Percentiles rank a stretch among this genome's conserved stretches.
Conservation (phyloP, 1,140 invertebrate genomes). For the Grapholita molesta region DNA sequence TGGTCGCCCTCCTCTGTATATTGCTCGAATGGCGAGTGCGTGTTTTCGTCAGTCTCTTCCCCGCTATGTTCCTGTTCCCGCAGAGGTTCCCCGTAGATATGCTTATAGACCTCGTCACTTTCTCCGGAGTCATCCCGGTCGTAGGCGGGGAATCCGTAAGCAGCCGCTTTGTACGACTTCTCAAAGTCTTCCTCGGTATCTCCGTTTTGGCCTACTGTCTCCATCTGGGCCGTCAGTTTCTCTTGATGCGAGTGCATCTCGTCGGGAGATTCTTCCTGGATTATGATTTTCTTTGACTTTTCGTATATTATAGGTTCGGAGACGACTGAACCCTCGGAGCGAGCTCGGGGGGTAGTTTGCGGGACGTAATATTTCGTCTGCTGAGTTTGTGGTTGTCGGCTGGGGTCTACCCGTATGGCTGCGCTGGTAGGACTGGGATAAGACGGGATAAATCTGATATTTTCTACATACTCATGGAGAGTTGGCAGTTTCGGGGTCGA, state of each 20-base stretch:
- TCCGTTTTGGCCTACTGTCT: slow-evolving; percentile 42
- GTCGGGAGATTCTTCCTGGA: slow-evolving; percentile 58
- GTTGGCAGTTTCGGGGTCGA: not conserved
- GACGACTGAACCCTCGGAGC: not conserved
- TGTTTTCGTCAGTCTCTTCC: slow-evolving; percentile 40
- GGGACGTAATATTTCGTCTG: not conserved
- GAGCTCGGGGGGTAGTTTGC: not conserved
- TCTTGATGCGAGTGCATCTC: slow-evolving; percentile 42
- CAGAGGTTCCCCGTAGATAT: slow-evolving; percentile 45
- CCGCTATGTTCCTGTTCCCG: slow-evolving; percentile 39
- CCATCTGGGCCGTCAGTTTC: slow-evolving; percentile 53
- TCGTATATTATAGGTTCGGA: slow-evolving; percentile 40
- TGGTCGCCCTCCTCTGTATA: slow-evolving; percentile 56
- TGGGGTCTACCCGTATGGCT: slow-evolving; percentile 43
- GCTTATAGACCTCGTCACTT: slow-evolving; percentile 62
- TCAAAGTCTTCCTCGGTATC: slow-evolving; percentile 73
- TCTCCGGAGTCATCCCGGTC: slow-evolving; percentile 41
- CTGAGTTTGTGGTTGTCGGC: slow-evolving; percentile 36
- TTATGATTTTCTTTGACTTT: slow-evolving; percentile 51
- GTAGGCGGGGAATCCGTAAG: slow-evolving; percentile 63
- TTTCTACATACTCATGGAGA: slow-evolving; percentile 7
- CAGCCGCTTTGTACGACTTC: slow-evolving; percentile 67
- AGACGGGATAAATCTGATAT: slow-evolving; percentile 20
- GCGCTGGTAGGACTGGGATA: slow-evolving; percentile 34
- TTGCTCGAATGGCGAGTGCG: slow-evolving; percentile 51